Conservation (phyloP, 1,140 invertebrate genomes). For the Oryctes rhinoceros region DNA sequence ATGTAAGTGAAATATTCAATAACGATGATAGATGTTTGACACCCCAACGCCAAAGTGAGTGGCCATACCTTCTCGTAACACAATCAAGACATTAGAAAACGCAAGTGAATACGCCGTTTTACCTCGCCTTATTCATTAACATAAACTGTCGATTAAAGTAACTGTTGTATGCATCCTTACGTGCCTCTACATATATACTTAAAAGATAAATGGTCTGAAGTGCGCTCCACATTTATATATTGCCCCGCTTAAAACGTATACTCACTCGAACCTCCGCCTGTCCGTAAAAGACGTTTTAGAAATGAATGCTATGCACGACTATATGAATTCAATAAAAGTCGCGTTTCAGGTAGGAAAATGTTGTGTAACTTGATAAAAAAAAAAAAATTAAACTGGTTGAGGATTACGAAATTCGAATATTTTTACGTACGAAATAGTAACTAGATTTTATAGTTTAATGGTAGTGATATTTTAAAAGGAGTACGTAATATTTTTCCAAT, state of each 20-base stretch:
- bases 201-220: conserved; percentile 38
- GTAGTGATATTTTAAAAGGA: conserved; percentile 11
- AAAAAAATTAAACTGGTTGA: background rate
- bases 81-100: conserved; percentile 46
- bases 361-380: conserved; percentile 23
- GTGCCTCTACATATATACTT: conserved; percentile 24
- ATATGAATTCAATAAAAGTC: conserved; percentile 27
- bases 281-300: conserved; percentile 15
- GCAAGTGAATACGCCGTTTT: conserved; percentile 44
- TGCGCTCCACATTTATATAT: conserved; percentile 43
- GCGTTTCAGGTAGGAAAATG: conserved; percentile 4
- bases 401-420: conserved; percentile 30
- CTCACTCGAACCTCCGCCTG: conserved; percentile 17
- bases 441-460: background rate
- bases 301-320: conserved; percentile 23
- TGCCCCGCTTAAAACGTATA: conserved; percentile 15
- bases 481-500: conserved; percentile 1
- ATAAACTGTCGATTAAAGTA: conserved; percentile 44
- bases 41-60: conserved; percentile 24
- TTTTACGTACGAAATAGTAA: conserved; percentile 2
- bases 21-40: conserved; percentile 38
- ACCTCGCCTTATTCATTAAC: conserved; percentile 46
- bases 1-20: conserved; percentile 20
- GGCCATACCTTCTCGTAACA: conserved; percentile 20
- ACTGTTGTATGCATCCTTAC: conserved; percentile 43